Evolutionary conservation across 2,797 vertebrate genomes (phyloP).

Genomic region (Sebastes alutus): DNA sequence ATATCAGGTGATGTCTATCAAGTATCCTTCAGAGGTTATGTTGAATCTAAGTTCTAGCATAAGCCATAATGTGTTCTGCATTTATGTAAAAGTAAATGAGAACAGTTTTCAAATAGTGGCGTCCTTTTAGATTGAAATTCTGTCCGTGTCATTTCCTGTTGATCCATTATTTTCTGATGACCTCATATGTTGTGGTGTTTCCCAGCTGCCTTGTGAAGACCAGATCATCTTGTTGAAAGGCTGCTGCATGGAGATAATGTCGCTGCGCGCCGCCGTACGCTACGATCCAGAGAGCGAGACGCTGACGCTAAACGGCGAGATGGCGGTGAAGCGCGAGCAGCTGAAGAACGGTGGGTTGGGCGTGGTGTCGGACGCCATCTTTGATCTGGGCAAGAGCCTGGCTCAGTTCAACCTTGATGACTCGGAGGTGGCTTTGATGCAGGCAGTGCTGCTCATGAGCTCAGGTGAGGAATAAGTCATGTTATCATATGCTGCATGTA

Average conservation of each 20-base stretch:
- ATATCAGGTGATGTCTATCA: not conserved
- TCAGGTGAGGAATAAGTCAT: constrained; percentile 79
- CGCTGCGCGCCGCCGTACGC: constrained; percentile 91
- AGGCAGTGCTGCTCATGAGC: constrained; percentile 94
- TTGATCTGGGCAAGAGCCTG: constrained; percentile 93
- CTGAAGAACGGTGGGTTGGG: constrained; percentile 94
- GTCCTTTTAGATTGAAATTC: not conserved
- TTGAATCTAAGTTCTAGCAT: not conserved
- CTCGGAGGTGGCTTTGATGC: constrained; percentile 94
- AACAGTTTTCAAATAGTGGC: not conserved
- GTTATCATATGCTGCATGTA: not conserved
- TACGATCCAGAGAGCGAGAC: constrained; percentile 95
- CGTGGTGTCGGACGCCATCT: constrained; percentile 95
- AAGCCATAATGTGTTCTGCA: not conserved
- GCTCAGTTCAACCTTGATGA: constrained; percentile 95
- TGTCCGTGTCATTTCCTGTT: not conserved
- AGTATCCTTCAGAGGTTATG: not conserved
- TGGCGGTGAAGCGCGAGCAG: constrained; percentile 93
- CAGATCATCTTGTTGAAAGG: constrained; percentile 96
- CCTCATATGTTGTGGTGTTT: not conserved
- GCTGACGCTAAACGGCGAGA: constrained; percentile 92
- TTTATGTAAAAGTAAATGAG: not conserved
- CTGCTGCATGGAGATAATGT: constrained; percentile 99
- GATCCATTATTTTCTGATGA: not conserved
- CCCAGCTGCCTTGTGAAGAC: constrained; percentile 93